Evolutionary conservation across 2,888 invertebrate genomes (phyloP).

Genomic region (Platypus cylindrus): DNA sequence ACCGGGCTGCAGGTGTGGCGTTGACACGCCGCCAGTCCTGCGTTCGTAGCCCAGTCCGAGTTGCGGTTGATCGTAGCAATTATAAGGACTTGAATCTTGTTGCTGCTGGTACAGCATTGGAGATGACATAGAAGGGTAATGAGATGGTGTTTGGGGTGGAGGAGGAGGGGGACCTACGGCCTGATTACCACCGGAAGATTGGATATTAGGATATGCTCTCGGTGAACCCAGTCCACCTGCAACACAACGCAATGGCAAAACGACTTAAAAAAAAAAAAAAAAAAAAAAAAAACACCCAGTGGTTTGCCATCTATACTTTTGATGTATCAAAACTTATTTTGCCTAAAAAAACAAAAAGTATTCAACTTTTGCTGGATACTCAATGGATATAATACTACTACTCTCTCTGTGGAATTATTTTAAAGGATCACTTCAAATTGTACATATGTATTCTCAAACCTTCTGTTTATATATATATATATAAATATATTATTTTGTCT

Average conservation of each 20-base stretch:
- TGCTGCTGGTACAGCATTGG: constrained; percentile 36
- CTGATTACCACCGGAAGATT: too few relatives aligned
- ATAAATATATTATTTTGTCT: constrained; percentile 13
- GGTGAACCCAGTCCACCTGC: constrained; percentile 47
- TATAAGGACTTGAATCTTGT: constrained; percentile 38
- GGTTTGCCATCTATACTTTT: constrained; percentile 11
- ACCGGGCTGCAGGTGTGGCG: constrained; percentile 36
- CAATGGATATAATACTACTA: too few relatives aligned
- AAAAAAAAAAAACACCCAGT: constrained; percentile 3
- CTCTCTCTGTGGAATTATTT: too few relatives aligned
- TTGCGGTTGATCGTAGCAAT: constrained; percentile 46
- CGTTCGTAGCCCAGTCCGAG: constrained; percentile 28
- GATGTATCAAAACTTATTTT: too few relatives aligned
- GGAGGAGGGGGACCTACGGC: too few relatives aligned
- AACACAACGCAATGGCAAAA: constrained; percentile 38
- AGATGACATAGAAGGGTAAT: constrained; percentile 43
- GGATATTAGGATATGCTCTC: constrained; percentile 40
- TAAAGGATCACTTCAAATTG: too few relatives aligned
- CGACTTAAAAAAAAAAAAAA: constrained; percentile 13
- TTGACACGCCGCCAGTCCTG: constrained; percentile 32
- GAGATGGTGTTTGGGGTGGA: too few relatives aligned
- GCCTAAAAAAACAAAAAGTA: too few relatives aligned
- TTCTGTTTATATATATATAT: too few relatives aligned
- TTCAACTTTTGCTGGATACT: too few relatives aligned
- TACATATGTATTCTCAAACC: too few relatives aligned